A percentile compares a stretch with the other conserved stretches of the same genome.
Evolutionary conservation across 2,113 vertebrate species (phyloP).

Genomic region (Vanacampus margaritifer): DNA sequence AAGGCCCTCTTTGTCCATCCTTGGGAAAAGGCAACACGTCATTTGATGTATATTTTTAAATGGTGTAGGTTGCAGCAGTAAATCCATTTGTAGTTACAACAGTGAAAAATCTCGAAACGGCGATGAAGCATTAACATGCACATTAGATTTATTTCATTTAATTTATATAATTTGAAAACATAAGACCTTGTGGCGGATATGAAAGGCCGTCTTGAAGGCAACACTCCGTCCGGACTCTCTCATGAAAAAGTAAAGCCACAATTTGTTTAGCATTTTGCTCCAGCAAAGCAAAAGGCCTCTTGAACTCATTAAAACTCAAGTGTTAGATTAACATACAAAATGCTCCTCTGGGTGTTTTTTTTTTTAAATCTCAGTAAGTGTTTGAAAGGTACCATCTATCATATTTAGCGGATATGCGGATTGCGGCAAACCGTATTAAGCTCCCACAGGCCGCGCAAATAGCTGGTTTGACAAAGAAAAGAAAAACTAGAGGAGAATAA

Average conservation of each 20-base stretch:
- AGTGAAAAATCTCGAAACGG: too few relatives aligned
- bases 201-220: not conserved
- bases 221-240: not conserved
- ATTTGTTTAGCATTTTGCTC: not conserved
- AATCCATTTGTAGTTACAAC: too few relatives aligned
- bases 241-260: not conserved
- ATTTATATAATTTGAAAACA: not conserved
- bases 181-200: too few relatives aligned
- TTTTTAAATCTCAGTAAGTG: conserved; percentile 1
- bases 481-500: conserved; percentile 2
- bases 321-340: conserved; percentile 8
- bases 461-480: conserved; percentile 1
- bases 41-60: too few relatives aligned
- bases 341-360: conserved; percentile 8
- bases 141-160: too few relatives aligned
- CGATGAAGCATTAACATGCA: too few relatives aligned
- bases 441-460: conserved; percentile 18
- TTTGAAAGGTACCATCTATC: conserved; percentile 23
- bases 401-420: conserved; percentile 21
- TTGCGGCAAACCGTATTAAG: conserved; percentile 9
- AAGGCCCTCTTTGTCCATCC: not conserved
- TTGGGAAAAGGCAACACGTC: not conserved
- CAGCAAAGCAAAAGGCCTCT: not conserved
- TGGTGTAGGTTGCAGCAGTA: too few relatives aligned
- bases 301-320: conserved; percentile 3